Conservation (phyloP, 1,140 invertebrate genomes). For the Metaphire vulgaris region DNA sequence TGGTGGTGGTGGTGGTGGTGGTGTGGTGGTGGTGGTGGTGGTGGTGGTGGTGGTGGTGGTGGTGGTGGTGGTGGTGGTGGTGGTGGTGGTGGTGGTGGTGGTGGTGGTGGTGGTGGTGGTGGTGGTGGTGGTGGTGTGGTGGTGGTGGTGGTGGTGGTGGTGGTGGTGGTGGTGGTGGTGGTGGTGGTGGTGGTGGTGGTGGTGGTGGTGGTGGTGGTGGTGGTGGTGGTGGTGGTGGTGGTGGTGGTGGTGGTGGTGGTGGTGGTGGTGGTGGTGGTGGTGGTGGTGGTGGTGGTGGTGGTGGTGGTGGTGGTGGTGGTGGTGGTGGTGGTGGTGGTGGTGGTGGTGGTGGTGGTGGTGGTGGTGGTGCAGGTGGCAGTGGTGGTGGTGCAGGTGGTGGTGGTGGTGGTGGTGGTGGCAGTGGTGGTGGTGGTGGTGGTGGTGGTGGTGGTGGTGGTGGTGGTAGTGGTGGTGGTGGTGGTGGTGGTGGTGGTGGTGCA, state of each 20-base stretch:
- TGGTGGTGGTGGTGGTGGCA: too few relatives aligned
- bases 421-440: too few relatives aligned
- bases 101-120: not conserved
- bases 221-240: not conserved
- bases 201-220: not conserved
- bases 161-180: not conserved
- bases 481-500: too few relatives aligned
- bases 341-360: not conserved
- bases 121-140: not conserved
- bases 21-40: not conserved
- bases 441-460: too few relatives aligned
- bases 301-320: not conserved
- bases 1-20: not conserved
- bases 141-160: not conserved
- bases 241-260: not conserved
- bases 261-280: not conserved
- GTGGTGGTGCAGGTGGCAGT: too few relatives aligned
- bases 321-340: not conserved
- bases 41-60: not conserved
- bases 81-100: not conserved
- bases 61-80: not conserved
- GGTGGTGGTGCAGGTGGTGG: too few relatives aligned
- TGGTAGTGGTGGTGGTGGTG: too few relatives aligned
- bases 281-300: not conserved
- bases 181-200: not conserved